Conservation (phyloP, 2,888 invertebrate genomes). For the Pasiphila rectangulata region DNA sequence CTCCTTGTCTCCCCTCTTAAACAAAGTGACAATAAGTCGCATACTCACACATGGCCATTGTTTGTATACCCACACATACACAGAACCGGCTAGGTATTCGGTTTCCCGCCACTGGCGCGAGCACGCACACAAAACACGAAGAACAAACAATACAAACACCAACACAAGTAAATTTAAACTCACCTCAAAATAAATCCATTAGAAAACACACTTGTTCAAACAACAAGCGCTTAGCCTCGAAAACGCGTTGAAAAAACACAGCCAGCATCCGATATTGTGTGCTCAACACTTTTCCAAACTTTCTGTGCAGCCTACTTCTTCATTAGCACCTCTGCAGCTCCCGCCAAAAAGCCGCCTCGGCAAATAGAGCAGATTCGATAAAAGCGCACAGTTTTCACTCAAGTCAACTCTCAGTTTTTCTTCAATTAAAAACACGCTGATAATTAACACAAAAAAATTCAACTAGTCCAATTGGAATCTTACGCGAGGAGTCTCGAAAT, state of each 20-base stretch:
- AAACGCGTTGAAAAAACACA: slow-evolving; percentile 81
- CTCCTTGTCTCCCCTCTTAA: slow-evolving; percentile 72
- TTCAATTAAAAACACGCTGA: slow-evolving; percentile 38
- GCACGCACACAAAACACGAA: slow-evolving; percentile 77
- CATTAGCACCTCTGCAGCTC: slow-evolving; percentile 53
- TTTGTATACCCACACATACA: slow-evolving; percentile 71
- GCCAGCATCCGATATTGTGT: slow-evolving; percentile 67
- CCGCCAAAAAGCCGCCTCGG: slow-evolving; percentile 56
- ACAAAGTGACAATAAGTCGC: slow-evolving; percentile 77
- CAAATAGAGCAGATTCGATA: slow-evolving; percentile 47
- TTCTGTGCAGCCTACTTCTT: slow-evolving; percentile 66
- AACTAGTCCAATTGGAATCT: slow-evolving; percentile 49
- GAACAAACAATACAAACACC: slow-evolving; percentile 80
- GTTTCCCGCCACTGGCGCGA: slow-evolving; percentile 79
- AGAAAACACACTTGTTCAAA: slow-evolving; percentile 82
- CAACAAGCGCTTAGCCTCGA: slow-evolving; percentile 81
- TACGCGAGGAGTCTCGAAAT: slow-evolving; percentile 47
- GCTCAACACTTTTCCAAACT: slow-evolving; percentile 76
- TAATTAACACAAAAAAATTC: slow-evolving; percentile 48
- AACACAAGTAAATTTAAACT: slow-evolving; percentile 81
- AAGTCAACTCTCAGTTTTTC: slow-evolving; percentile 22
- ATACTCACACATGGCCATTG: slow-evolving; percentile 61
- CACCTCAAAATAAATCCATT: slow-evolving; percentile 82
- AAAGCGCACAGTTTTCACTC: slow-evolving; percentile 34
- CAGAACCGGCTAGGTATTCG: slow-evolving; percentile 74